Evolutionary conservation across 2,888 invertebrate species (phyloP), one percentile per base, ranked within the genome.

Genomic region (Monochamus alternatus): DNA sequence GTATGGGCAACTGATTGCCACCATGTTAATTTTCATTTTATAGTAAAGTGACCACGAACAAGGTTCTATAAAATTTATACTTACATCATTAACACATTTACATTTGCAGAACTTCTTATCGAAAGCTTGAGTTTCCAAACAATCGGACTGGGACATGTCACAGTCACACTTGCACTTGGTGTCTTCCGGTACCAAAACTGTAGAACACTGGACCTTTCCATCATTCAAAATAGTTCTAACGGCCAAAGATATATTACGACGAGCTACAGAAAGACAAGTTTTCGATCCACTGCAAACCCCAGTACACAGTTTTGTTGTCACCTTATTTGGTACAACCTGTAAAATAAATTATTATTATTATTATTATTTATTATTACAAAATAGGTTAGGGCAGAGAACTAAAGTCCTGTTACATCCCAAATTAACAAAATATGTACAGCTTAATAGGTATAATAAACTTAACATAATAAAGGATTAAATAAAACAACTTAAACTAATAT

Each of bases 31-130:
- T 51, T 30, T 10, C 14, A 5, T 38, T 4, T 3, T 38, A 3
- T 38, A 38, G 3, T 5, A 38, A 38, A 3, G 5, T 38, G 38
- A 38, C n/a, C n/a, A n/a, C n/a, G n/a, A n/a, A n/a, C n/a, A n/a
- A n/a, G n/a, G n/a, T n/a, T n/a, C n/a, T 38, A 38, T 38, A 4
- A 3, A 38, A 4, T 38, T 38, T 38, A 38, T 68, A 60, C 77
- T 77, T 43, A 76, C 78, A 51, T 76, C 72, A 59, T 78, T 76
- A 5, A 58, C 67, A 31, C 78, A 78, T 66, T 78, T 78, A 66
- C 78, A 78, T 75, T 78, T 78, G 64, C 78, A 78, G 38, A 74
- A 76, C 31, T 75, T 75, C 31, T 78, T 78, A 32, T 78, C 78
- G 30, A 78, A 74, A 22, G 64, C 59, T 70, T 78, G 78, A 12